Base-by-base conservation (phyloP, 2,113 vertebrate genomes). In the Psilopsiagon aymara region DNA sequence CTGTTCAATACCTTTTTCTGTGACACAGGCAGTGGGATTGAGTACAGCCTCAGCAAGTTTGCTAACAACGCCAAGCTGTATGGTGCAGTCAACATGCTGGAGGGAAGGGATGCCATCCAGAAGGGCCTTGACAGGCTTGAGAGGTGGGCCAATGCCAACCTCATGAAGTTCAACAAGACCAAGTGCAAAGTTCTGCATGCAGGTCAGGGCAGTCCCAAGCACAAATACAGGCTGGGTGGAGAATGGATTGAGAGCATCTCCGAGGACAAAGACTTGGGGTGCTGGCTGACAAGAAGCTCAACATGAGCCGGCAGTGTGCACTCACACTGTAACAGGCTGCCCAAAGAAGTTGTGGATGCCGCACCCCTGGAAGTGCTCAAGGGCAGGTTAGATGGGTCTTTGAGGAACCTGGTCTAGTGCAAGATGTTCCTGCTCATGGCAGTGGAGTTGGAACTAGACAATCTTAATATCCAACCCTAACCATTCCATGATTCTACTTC, bases 371-470 rank as follows among this genome's bases (percentile, higher is more conserved):
- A 23, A 10, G 5, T 20, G 17, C 8, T 57, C 43, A 44, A 33
- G 16, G 2, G 12, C 47, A 49, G 7, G 28, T 0, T 44, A 28
- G 37, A 70, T 4, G 2, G 35, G 43, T 15, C 46, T 83, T 53
- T 78, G 79, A 15, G 25, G 15, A 73, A 20, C 19, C 7, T 37
- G 6, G 16, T 21, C 47, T 6, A 39, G 39, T 6, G 6, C 20
- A 47, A 78, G 37, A 14, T 6, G 7, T 27, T 17, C 28, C 17
- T 66, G 28, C 17, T 29, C 24, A 59, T 5, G 11, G 29, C 29
- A 14, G 10, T 5, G 11, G 28, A 4, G 1, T 7, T 66, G 24
- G 28, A 71, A 46, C 3, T 6, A 6, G 3, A 27, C 23, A 17
- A 60, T 41, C 33, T n/a, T 57, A 46, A 71, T 11, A 39, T 31